These are phyloP conservation scores for Pelusios castaneus DNA, from an alignment of 2,113 vertebrate species.

Conservation along the genomic window DNA sequence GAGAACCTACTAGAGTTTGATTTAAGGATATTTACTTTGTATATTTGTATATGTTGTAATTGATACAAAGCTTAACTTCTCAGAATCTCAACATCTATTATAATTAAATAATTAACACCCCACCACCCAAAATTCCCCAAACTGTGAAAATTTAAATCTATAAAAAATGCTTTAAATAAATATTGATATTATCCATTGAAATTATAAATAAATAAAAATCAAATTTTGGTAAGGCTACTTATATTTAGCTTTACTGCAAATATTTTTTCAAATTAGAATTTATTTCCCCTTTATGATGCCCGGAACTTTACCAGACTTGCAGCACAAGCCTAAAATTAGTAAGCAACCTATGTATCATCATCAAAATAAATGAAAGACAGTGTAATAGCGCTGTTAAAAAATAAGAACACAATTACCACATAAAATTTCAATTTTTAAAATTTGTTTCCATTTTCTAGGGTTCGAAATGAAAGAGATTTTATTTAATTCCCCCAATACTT, in stretches of 20 bases:
- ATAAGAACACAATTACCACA: background rate
- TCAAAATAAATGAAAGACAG: background rate
- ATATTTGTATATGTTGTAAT: background rate
- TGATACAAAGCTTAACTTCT: background rate
- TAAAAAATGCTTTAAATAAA: too few relatives aligned
- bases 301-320: background rate
- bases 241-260: background rate
- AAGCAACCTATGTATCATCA: background rate
- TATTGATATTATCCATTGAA: too few relatives aligned
- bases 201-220: too few relatives aligned
- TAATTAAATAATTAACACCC: too few relatives aligned
- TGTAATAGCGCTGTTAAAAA: background rate
- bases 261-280: background rate
- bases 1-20: background rate
- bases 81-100: too few relatives aligned
- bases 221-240: background rate
- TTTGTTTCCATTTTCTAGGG: background rate
- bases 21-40: background rate
- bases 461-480: background rate
- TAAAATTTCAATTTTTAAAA: background rate
- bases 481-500: background rate
- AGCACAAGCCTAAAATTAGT: background rate
- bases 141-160: too few relatives aligned
- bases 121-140: too few relatives aligned
- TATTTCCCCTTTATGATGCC: background rate